Evolutionary conservation across 2,888 invertebrate genomes (phyloP).

Genomic region (Mystacides longicornis): DNA sequence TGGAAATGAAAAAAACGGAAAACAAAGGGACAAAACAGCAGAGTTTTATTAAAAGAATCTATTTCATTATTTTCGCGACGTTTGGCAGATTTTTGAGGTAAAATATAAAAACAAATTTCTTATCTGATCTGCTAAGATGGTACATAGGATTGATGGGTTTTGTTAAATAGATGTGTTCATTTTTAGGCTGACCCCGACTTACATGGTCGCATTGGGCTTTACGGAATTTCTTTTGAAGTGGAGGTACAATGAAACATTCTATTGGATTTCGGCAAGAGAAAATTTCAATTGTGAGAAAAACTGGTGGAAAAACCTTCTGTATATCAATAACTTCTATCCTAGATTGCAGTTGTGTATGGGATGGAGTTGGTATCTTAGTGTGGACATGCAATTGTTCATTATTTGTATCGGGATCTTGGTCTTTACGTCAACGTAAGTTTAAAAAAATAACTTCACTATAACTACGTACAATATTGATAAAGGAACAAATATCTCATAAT

Average conservation of each 20-base stretch:
- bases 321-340: constrained; percentile 42
- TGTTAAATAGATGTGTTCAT: too few relatives aligned
- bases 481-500: too few relatives aligned
- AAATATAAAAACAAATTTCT: not conserved
- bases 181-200: constrained; percentile 40
- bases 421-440: constrained; percentile 39
- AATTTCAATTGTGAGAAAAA: constrained; percentile 36
- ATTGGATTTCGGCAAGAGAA: constrained; percentile 33
- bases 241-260: constrained; percentile 33
- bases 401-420: constrained; percentile 35
- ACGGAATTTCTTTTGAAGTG: constrained; percentile 34
- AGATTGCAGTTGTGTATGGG: constrained; percentile 41
- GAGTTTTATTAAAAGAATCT: not conserved
- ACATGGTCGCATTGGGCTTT: constrained; percentile 36
- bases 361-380: constrained; percentile 46
- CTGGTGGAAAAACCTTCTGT: constrained; percentile 47
- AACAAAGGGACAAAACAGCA: not conserved
- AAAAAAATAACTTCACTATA: not conserved
- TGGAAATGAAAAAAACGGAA: not conserved
- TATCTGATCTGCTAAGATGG: not conserved
- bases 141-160: too few relatives aligned
- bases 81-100: not conserved
- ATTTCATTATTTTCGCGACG: not conserved
- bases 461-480: too few relatives aligned
- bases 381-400: constrained; percentile 42